These are phyloP conservation scores for Clamator glandarius DNA, from an alignment of 2,797 vertebrate species.

Conservation along the genomic window DNA sequence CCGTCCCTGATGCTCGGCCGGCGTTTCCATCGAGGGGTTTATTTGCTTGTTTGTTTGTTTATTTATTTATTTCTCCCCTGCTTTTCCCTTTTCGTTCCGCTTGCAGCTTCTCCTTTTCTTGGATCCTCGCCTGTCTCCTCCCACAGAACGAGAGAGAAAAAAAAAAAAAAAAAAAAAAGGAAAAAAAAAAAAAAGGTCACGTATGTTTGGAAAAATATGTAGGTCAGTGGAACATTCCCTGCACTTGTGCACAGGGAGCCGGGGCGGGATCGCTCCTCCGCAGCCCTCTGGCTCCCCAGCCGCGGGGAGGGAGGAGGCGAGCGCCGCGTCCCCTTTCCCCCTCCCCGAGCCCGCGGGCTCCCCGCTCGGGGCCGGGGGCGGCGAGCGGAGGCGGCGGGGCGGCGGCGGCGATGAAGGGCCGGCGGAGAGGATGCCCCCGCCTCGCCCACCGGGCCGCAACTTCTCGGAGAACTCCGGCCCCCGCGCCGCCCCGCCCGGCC, in stretches of 20 bases:
- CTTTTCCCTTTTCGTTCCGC: conserved; percentile 54
- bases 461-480: conserved; percentile 29
- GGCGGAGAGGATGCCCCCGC: conserved; percentile 15
- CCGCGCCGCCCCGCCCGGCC: not conserved
- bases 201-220: conserved; percentile 86
- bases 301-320: not conserved
- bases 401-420: not conserved
- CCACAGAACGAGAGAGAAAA: conserved; percentile 61
- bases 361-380: not conserved
- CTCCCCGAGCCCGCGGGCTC: conserved; percentile 66
- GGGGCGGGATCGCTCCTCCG: conserved; percentile 54
- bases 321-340: not conserved
- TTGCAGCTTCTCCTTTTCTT: conserved; percentile 73
- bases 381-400: not conserved
- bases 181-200: conserved; percentile 83
- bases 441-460: conserved; percentile 39
- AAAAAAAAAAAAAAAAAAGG: conserved; percentile 81
- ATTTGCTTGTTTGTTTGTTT: no score
- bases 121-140: conserved; percentile 81
- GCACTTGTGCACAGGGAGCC: conserved; percentile 76
- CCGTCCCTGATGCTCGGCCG: conserved; percentile 39
- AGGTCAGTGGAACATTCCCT: conserved; percentile 87
- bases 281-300: conserved; percentile 12
- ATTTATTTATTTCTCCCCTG: not conserved
- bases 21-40: not conserved